phyloP scores from a whole-genome alignment of 2,113 vertebrate genomes.

The Typhlomys cinereus region DNA sequence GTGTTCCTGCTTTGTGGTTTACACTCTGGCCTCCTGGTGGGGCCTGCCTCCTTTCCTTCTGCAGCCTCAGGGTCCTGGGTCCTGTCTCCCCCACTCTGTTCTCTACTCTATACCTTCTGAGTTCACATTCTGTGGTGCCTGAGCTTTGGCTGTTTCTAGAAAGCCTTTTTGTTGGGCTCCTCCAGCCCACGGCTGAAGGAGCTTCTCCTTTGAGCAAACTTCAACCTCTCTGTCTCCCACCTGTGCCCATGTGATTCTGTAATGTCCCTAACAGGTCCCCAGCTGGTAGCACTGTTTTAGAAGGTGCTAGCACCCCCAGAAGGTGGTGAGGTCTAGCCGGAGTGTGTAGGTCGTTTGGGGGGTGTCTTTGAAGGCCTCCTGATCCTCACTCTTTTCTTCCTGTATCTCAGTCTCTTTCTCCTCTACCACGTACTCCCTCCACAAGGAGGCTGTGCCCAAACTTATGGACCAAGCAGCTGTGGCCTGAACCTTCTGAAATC shows the following conservation, averaged over 20 bases:
- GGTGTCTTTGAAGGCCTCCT: neutral
- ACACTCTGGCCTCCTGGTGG: neutral
- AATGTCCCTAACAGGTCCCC: neutral
- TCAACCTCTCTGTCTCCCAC: neutral
- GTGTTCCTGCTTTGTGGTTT: neutral
- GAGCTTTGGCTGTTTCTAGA: neutral
- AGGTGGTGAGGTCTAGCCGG: neutral
- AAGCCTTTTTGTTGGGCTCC: neutral
- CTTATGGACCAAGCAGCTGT: too few relatives aligned
- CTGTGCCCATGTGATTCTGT: neutral
- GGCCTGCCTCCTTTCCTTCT: rapidly evolving
- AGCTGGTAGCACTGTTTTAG: neutral
- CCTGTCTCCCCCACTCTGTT: rapidly evolving
- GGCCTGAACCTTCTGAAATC: neutral
- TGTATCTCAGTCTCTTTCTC: neutral
- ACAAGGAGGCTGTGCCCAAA: neutral
- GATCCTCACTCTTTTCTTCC: too few relatives aligned
- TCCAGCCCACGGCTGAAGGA: too few relatives aligned
- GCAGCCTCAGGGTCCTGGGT: rapidly evolving
- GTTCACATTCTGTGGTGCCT: neutral
- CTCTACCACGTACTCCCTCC: neutral
- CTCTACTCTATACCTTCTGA: rapidly evolving
- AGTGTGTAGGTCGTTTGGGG: neutral
- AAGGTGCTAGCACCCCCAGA: neutral
- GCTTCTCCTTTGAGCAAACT: neutral